These are phyloP conservation scores for Zonitis immaculata DNA, from an alignment of 2,888 invertebrate species.

Conservation along the genomic window DNA sequence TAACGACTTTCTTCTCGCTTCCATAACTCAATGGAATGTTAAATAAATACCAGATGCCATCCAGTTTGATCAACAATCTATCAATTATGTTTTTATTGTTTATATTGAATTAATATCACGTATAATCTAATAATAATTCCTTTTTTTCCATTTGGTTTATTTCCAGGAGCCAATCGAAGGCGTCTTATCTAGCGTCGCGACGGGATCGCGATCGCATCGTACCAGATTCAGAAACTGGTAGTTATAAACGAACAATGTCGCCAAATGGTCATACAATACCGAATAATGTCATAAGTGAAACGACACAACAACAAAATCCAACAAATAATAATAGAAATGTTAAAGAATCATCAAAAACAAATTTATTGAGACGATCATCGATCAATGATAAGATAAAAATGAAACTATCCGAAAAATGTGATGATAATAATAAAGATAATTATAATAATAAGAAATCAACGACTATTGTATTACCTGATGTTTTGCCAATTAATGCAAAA, in stretches of 20 bases:
- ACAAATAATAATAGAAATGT: constrained; percentile 28
- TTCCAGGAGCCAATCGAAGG: constrained; percentile 72
- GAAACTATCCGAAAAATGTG: constrained; percentile 28
- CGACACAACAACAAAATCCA: constrained; percentile 21
- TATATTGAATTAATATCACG: not conserved
- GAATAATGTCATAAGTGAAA: constrained; percentile 31
- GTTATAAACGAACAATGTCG: constrained; percentile 69
- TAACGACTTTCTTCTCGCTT: constrained; percentile 30
- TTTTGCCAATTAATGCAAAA: constrained; percentile 55
- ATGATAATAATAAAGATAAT: constrained; percentile 40
- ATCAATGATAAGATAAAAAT: constrained; percentile 40
- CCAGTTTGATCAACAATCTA: constrained; percentile 15
- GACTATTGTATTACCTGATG: constrained; percentile 52
- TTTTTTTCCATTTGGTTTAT: no score
- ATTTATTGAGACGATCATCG: constrained; percentile 40
- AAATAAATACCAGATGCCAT: constrained; percentile 22
- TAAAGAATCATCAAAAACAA: constrained; percentile 31
- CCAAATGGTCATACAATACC: constrained; percentile 52
- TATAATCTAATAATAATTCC: no score
- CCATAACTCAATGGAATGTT: constrained; percentile 27
- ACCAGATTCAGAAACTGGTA: constrained; percentile 67
- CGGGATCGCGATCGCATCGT: constrained; percentile 63
- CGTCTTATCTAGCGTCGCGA: constrained; percentile 68
- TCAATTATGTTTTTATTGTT: not conserved
- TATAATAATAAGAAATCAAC: constrained; percentile 37